phyloP scores from a whole-genome alignment of 2,113 vertebrate genomes.

The Cyprinus carpio region DNA sequence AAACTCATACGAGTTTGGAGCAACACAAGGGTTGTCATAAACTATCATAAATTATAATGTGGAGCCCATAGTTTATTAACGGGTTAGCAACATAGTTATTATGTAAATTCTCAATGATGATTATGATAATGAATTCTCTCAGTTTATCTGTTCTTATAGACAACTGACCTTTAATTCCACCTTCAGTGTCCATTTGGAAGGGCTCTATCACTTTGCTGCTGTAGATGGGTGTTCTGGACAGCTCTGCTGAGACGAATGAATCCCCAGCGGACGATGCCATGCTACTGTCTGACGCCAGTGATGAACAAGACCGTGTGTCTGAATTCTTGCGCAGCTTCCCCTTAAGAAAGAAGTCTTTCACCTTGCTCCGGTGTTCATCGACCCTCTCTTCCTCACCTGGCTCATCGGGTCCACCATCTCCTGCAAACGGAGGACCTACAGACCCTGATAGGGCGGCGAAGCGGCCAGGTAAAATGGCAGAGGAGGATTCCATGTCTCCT shows the following conservation, averaged over 20 bases:
- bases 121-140: no score
- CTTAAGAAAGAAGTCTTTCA: slow-evolving; percentile 86
- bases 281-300: slow-evolving; percentile 91
- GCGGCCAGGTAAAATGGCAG: slow-evolving; percentile 89
- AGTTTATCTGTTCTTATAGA: no score
- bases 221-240: slow-evolving; percentile 78
- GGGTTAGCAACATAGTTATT: no score
- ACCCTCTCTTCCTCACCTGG: slow-evolving; percentile 62
- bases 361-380: slow-evolving; percentile 84
- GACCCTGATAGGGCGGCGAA: slow-evolving; percentile 72
- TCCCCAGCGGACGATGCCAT: slow-evolving; percentile 85
- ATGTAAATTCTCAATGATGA: no score
- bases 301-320: slow-evolving; percentile 88
- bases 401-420: slow-evolving; percentile 68
- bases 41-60: not conserved
- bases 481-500: slow-evolving; percentile 89
- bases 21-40: not conserved
- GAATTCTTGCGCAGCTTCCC: slow-evolving; percentile 85
- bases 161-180: slow-evolving; percentile 71
- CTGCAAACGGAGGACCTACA: slow-evolving; percentile 65
- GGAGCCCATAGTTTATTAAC: not conserved
- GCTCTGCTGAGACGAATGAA: slow-evolving; percentile 72
- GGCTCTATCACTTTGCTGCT: slow-evolving; percentile 82
- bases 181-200: slow-evolving; percentile 67
- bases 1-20: not conserved